Evolutionary conservation across 2,888 invertebrate species (phyloP).

Genomic region (Cosmia trapezina): DNA sequence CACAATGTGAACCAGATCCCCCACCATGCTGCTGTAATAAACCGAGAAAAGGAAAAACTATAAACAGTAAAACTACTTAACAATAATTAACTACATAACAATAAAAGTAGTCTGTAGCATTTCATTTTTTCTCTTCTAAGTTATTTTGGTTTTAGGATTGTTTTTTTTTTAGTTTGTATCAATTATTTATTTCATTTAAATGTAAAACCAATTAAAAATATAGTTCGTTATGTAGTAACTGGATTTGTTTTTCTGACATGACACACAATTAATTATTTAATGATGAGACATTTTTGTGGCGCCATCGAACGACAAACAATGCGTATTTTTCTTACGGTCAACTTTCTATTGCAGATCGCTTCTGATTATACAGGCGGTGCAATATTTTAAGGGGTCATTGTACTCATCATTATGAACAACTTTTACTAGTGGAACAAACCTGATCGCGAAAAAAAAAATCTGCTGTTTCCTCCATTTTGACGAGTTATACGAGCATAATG

Average conservation of each 20-base stretch:
- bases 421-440: too few relatives aligned
- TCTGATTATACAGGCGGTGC: too few relatives aligned
- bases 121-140: constrained; percentile 11
- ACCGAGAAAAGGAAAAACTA: constrained; percentile 68
- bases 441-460: too few relatives aligned
- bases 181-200: not conserved
- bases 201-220: not conserved
- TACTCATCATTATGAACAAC: too few relatives aligned
- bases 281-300: not conserved
- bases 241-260: not conserved
- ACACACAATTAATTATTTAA: not conserved
- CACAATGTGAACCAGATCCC: constrained; percentile 82
- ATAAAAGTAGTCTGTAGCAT: constrained; percentile 49
- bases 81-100: not conserved
- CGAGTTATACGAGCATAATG: too few relatives aligned
- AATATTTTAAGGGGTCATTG: too few relatives aligned
- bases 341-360: too few relatives aligned
- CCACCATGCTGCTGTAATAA: constrained; percentile 74
- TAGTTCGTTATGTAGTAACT: not conserved
- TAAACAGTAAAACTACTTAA: not conserved
- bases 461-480: too few relatives aligned
- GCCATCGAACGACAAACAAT: not conserved
- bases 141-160: constrained; percentile 45
- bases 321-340: too few relatives aligned
- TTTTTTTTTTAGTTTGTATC: not conserved